These are phyloP conservation scores for Calidris pugnax DNA, from an alignment of 2,113 vertebrate species.

Conservation along the genomic window DNA sequence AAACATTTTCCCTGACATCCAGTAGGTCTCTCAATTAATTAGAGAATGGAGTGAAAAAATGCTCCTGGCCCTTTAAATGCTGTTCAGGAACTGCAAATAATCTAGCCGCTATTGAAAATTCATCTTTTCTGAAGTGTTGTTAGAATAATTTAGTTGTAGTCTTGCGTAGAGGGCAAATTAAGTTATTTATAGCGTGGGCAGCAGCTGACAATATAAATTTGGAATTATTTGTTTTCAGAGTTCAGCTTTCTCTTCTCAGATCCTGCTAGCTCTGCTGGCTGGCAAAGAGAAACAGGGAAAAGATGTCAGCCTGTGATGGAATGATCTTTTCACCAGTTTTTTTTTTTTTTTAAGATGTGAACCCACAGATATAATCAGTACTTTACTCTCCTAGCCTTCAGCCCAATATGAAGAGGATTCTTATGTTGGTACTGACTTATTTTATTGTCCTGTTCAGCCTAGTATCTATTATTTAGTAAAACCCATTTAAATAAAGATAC, in stretches of 20 bases:
- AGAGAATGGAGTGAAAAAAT: background rate
- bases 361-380: background rate
- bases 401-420: background rate
- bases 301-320: background rate
- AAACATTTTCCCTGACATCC: background rate
- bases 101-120: background rate
- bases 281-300: background rate
- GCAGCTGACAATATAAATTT: slow-evolving; percentile 19
- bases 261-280: background rate
- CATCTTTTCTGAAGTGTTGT: background rate
- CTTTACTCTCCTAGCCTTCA: background rate
- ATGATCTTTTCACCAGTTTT: background rate
- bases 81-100: background rate
- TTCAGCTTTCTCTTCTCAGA: slow-evolving; percentile 11
- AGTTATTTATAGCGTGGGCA: background rate
- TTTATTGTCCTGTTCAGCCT: background rate
- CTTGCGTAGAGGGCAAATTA: background rate
- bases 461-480: background rate
- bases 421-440: background rate
- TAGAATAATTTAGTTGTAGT: slow-evolving; percentile 34
- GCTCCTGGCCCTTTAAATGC: background rate
- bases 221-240: slow-evolving; percentile 10
- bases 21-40: background rate
- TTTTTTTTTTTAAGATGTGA: background rate
- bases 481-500: background rate